Evolutionary conservation across 1,140 invertebrate genomes (phyloP), one percentile per base, ranked within the genome.

Genomic region (Anagrus nilaparvatae): DNA sequence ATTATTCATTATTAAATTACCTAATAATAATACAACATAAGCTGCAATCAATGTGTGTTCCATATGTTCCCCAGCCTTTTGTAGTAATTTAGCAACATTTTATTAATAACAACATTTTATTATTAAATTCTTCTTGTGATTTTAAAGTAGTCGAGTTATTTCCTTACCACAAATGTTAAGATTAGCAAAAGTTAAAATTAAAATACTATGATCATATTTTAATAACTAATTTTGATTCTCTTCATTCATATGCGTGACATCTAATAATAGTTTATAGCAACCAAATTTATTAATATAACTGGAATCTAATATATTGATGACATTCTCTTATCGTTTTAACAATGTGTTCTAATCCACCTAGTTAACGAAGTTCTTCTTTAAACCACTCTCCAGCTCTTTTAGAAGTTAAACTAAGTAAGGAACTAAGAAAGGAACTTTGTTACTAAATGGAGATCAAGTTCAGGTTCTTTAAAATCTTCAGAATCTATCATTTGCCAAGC

Each of bases 21-120:
- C 94, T 45, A 97, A 67, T 32, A 97, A 69, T 47, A 97, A 76
- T 30, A 88, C 90, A 44, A 92, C 81, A 65, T 97, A 97, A 23
- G 94, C 91, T 48, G 88, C 91, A 56, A 97, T 83, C 54, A 99
- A 79, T 38, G 90, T 96, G 69, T 96, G 92, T 69, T 99, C 94
- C 95, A 99, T 98, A 64, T 97, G 92, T 49, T 88, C 83, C 21
- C 93, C 92, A 46, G 94, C 93, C 65, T 95, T 95, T 61, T 94
- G 87, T 39, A 97, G 70, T 60, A 93, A n/a, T n/a, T n/a, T n/a
- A n/a, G n/a, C n/a, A n/a, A n/a, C n/a, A n/a, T n/a, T n/a, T n/a
- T n/a, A n/a, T n/a, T n/a, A n/a, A n/a, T n/a, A n/a, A n/a, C n/a
- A n/a, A n/a, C n/a, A n/a, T n/a, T n/a, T n/a, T n/a, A n/a, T n/a